phyloP scores from a whole-genome alignment of 1,140 invertebrate genomes.

The Cheumatopsyche charites region DNA sequence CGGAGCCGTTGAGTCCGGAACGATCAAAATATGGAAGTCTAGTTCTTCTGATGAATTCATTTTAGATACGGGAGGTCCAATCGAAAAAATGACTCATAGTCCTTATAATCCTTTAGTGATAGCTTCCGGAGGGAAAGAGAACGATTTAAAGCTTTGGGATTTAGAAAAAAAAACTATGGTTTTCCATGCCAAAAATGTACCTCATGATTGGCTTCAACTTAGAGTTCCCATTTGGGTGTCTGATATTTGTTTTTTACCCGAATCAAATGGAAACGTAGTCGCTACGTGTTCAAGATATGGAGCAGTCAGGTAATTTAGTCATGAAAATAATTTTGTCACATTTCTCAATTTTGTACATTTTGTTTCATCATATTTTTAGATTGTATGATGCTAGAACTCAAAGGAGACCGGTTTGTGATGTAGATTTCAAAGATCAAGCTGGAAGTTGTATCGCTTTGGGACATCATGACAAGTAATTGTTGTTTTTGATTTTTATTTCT shows the following conservation, averaged over 20 bases:
- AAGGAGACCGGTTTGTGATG: constrained; percentile 51
- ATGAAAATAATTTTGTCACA: neutral
- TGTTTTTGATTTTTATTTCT: constrained; percentile 13
- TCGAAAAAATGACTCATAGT: constrained; percentile 59
- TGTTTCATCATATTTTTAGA: constrained; percentile 37
- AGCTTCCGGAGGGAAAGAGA: constrained; percentile 63
- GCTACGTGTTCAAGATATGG: constrained; percentile 73
- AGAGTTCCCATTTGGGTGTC: constrained; percentile 80
- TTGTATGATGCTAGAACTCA: constrained; percentile 55
- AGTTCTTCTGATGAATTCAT: constrained; percentile 50
- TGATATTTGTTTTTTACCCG: constrained; percentile 69
- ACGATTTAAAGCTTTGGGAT: constrained; percentile 63
- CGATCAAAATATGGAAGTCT: constrained; percentile 55
- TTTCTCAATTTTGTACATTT: constrained; percentile 7
- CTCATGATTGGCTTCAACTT: constrained; percentile 76
- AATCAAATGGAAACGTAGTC: constrained; percentile 60
- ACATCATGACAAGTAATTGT: constrained; percentile 37
- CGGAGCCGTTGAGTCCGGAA: constrained; percentile 47
- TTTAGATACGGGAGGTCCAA: constrained; percentile 51
- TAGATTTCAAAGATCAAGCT: constrained; percentile 41
- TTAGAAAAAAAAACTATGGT: constrained; percentile 54
- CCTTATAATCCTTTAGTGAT: constrained; percentile 51
- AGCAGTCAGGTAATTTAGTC: constrained; percentile 63
- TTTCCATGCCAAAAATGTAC: constrained; percentile 66
- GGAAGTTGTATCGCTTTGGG: constrained; percentile 43